These are phyloP conservation scores for Himantopus leucocephalus DNA, from an alignment of 2,113 vertebrate species.

Conservation along the genomic window DNA sequence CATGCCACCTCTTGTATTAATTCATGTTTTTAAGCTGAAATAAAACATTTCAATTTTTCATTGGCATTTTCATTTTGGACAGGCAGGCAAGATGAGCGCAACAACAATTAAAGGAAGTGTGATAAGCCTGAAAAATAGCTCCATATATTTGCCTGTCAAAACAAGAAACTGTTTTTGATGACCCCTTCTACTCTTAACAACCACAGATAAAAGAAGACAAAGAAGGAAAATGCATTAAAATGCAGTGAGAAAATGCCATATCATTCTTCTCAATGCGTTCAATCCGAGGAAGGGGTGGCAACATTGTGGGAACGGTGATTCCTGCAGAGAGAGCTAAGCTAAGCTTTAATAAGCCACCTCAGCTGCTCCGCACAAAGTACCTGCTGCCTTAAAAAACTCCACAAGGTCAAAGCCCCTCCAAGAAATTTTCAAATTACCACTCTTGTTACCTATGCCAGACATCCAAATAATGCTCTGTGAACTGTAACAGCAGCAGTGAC, in stretches of 20 bases:
- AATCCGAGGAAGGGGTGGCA: neutral
- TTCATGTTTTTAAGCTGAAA: neutral
- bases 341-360: neutral
- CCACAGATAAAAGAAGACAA: neutral
- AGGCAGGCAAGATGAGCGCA: neutral
- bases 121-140: neutral
- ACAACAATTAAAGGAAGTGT: neutral
- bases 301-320: rapidly evolving
- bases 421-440: no score
- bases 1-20: neutral
- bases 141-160: neutral
- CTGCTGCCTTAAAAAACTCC: neutral
- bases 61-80: neutral
- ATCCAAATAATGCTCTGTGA: neutral
- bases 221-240: neutral
- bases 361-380: neutral
- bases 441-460: neutral
- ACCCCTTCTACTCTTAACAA: neutral
- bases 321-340: neutral
- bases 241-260: neutral
- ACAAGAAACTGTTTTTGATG: neutral
- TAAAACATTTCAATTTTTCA: neutral
- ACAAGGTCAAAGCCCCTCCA: neutral
- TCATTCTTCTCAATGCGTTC: neutral
- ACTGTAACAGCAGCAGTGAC: neutral